Evolutionary conservation across 2,797 vertebrate genomes (phyloP), one percentile per base, ranked within the genome.

Genomic region (Pseudomugil tenellus): DNA sequence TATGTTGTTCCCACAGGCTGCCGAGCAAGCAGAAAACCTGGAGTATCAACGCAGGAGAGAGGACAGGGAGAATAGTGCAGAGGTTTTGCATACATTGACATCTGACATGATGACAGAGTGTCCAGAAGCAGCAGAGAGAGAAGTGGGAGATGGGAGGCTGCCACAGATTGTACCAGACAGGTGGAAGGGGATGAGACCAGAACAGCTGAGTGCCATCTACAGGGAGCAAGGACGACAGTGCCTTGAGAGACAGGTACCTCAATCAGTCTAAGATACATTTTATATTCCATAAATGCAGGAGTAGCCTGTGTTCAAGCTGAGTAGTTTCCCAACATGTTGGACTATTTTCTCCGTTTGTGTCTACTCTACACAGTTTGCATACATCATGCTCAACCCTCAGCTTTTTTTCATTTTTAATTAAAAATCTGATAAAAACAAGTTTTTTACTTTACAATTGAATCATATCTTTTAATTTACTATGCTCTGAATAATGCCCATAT

Each of bases 31-130:
- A 12, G 85, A 91, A 63, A 81, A 55, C 48, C 77, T 79, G 63
- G 77, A 78, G 58, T 78, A 89, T 74, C 86, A 91, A 58, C 79
- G 14, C 2, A 76, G 71, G 68, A 79, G 58, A 64, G 91, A 90
- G 53, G 87, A 91, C 23, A 87, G 66, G 25, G 76, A 90, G 77
- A 84, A 85, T 48, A 61, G 87, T 34, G 80, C 83, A 1, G 94
- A 95, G 73, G 60, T 94, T 3, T 58, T 29, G 74, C 85, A 92
- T 79, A 90, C 79, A 25, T 29, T 90, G 87, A 92, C 90, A 48
- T 95, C 93, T 23, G 90, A 95, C 87, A 86, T 95, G 74, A 86
- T 95, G 89, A 95, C 92, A 6, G 94, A 95, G 77, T 48, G 84
- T 31, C 73, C 90, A 26, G 89, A 92, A 41, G 86, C 84, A 70